Evolutionary conservation across 2,888 invertebrate species (phyloP).

Genomic region (Apoderus coryli): DNA sequence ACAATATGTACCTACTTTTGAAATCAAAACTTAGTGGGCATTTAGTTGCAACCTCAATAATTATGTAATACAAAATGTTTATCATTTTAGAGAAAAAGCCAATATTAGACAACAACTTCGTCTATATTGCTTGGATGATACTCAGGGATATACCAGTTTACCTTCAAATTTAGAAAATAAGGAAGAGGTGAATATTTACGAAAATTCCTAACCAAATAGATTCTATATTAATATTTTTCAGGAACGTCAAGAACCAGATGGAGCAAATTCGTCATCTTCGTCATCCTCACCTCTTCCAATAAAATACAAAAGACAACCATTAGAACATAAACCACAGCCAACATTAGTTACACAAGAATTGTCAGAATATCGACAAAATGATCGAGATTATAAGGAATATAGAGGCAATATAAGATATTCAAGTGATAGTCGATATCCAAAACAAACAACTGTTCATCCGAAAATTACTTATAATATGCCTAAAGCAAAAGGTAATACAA

Average conservation of each 20-base stretch:
- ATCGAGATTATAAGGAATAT: constrained; percentile 39
- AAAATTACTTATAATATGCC: constrained; percentile 45
- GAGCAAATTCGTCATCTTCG: constrained; percentile 45
- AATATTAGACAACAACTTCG: constrained; percentile 61
- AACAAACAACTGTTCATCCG: constrained; percentile 37
- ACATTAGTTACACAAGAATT: constrained; percentile 39
- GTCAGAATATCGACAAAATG: constrained; percentile 39
- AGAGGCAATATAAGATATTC: constrained; percentile 25
- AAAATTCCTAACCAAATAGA: constrained; percentile 3
- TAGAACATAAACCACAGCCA: constrained; percentile 29
- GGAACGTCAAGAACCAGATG: constrained; percentile 57
- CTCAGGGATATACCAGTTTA: constrained; percentile 41
- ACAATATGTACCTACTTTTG: too few species aligned
- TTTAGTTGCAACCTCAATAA: too few species aligned
- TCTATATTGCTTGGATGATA: constrained; percentile 52
- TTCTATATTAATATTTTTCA: constrained; percentile 24
- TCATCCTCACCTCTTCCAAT: constrained; percentile 38
- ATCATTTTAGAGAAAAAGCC: constrained; percentile 45
- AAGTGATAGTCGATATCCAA: constrained; percentile 19
- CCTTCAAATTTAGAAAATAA: constrained; percentile 33
- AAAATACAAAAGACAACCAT: constrained; percentile 17
- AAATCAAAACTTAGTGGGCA: too few species aligned
- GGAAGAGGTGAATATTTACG: constrained; percentile 18
- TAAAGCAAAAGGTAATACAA: constrained; percentile 27
- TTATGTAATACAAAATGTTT: constrained; percentile 4